Percentiles rank a stretch among this genome's conserved stretches.
These are phyloP conservation scores for Mesopsocus fuscifrons DNA, from an alignment of 2,888 invertebrate genomes.

Conservation along the genomic window DNA sequence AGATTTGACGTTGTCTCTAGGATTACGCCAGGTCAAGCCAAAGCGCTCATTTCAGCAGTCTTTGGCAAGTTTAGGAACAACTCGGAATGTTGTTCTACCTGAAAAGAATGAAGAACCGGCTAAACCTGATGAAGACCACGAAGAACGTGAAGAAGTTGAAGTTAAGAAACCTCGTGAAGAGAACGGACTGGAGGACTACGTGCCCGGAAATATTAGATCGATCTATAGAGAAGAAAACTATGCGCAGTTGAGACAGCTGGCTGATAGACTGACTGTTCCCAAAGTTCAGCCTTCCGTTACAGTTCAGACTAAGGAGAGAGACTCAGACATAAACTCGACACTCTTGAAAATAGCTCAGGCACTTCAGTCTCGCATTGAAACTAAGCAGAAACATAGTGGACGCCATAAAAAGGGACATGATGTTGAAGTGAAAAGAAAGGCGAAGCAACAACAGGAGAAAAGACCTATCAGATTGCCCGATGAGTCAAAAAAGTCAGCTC, in stretches of 20 bases:
- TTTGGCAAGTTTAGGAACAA: background rate
- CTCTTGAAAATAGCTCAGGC: background rate
- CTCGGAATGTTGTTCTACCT: too few relatives aligned
- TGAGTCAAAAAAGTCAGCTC: constrained; percentile 1
- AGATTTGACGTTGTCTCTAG: background rate
- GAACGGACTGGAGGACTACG: too few relatives aligned
- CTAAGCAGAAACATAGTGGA: background rate
- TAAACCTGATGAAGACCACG: too few relatives aligned
- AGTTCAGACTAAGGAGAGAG: background rate
- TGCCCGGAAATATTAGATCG: too few relatives aligned
- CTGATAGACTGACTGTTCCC: background rate
- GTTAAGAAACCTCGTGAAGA: too few relatives aligned
- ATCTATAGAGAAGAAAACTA: too few relatives aligned
- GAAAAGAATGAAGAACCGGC: too few relatives aligned
- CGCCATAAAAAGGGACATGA: background rate
- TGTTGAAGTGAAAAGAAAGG: background rate
- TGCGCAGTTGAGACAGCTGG: too few relatives aligned
- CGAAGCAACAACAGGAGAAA: background rate
- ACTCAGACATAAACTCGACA: background rate
- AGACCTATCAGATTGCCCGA: too few relatives aligned
- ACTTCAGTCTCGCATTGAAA: too few relatives aligned
- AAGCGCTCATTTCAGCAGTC: background rate
- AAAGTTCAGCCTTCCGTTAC: background rate
- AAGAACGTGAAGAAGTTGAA: too few relatives aligned
- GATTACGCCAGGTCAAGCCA: background rate